Evolutionary conservation across 2,888 invertebrate species (phyloP), one percentile per base, ranked within the genome.

Genomic region (Xestia c-nigrum): DNA sequence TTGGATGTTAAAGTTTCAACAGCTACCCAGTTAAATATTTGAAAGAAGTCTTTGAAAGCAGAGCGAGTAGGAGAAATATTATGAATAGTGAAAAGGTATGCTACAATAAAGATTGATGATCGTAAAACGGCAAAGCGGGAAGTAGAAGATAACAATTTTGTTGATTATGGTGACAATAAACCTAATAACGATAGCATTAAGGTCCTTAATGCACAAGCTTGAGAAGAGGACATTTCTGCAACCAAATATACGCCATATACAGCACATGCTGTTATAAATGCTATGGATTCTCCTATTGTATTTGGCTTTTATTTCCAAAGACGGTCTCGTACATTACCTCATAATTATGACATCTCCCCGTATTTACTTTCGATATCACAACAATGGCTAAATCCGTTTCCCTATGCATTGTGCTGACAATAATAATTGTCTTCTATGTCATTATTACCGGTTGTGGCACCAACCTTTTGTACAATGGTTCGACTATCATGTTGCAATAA

Each of bases 401-500:
- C 85, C 85, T 86, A 75, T 82, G 76, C 83, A 87, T 88, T 87
- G 87, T 87, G 63, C 83, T 80, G 83, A 82, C 85, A 80, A 87
- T 78, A 80, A 87, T 84, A 80, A 87, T 87, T 78, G 81, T 79
- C 82, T 80, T 85, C 64, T 65, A 74, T 80, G 86, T 86, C 80
- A 80, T 84, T 86, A 84, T 83, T 83, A 80, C 76, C 74, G 46
- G 72, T 64, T 83, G 72, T 68, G 61, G 69, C 47, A 70, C 76
- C 61, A 59, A 74, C 76, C 69, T 73, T 81, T 76, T 78, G 75
- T 79, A 83, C 79, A 92, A 92, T 91, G 87, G 90, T 69, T 50
- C n/a, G 24, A 40, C 59, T 85, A 67, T 88, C 82, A 89, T 94
- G 92, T 92, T 88, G 93, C 91, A 94, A 94, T 90, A 85, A 88